Evolutionary conservation across 2,888 invertebrate genomes (phyloP).

Genomic region (Nycteola revayana): DNA sequence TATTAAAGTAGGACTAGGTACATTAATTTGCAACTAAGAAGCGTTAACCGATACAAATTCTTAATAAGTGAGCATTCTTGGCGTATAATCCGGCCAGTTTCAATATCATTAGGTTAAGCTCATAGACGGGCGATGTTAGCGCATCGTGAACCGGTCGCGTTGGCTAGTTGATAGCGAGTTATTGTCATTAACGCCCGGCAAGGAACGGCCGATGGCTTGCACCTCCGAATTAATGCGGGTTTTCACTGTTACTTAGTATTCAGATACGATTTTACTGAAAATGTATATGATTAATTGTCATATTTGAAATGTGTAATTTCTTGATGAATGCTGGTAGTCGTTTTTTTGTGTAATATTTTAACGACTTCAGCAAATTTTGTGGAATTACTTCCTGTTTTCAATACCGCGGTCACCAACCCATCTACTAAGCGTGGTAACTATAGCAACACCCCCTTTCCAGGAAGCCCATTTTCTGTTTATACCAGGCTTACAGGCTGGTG

Average conservation of each 20-base stretch:
- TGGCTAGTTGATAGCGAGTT: constrained; percentile 60
- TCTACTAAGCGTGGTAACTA: too few relatives aligned
- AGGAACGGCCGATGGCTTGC: constrained; percentile 42
- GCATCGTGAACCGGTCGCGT: constrained; percentile 33
- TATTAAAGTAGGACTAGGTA: constrained; percentile 9
- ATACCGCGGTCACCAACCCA: too few relatives aligned
- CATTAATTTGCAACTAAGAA: constrained; percentile 11
- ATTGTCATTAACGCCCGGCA: constrained; percentile 65
- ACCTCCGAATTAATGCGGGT: constrained; percentile 46
- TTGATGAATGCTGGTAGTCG: too few relatives aligned
- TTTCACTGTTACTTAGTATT: constrained; percentile 37
- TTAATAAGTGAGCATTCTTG: constrained; percentile 32
- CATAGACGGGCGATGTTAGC: constrained; percentile 13
- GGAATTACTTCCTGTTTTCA: too few relatives aligned
- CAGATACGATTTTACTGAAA: constrained; percentile 2
- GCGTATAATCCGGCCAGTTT: constrained; percentile 28
- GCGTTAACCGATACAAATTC: constrained; percentile 23
- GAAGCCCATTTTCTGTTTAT: too few relatives aligned
- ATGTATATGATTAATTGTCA: too few relatives aligned
- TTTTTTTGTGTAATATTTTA: too few relatives aligned
- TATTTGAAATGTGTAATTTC: too few relatives aligned
- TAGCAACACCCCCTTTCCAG: too few relatives aligned
- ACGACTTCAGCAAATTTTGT: too few relatives aligned
- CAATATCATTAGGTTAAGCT: constrained; percentile 16
- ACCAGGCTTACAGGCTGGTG: too few relatives aligned